phyloP scores from a whole-genome alignment of 2,113 vertebrate genomes.

The Columba janthina region DNA sequence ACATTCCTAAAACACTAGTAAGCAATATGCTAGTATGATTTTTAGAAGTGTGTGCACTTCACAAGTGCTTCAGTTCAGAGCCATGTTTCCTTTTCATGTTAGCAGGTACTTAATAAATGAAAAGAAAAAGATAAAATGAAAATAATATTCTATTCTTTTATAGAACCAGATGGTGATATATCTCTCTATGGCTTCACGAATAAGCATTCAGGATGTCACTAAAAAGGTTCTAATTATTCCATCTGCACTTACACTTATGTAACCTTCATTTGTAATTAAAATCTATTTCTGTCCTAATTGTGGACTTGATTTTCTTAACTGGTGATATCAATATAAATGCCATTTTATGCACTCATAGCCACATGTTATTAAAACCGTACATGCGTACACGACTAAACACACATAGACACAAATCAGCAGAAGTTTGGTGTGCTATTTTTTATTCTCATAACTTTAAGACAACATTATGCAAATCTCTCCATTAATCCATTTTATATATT shows the following conservation, averaged over 20 bases:
- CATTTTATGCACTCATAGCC: background rate
- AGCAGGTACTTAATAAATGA: background rate
- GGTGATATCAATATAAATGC: conserved; percentile 17
- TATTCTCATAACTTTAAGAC: background rate
- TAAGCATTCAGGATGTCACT: conserved; percentile 32
- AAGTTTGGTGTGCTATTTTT: background rate
- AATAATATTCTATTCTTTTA: background rate
- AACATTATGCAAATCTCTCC: background rate
- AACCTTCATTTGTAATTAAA: conserved; percentile 58
- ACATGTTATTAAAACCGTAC: background rate
- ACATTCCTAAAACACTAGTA: background rate
- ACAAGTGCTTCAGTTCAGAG: background rate
- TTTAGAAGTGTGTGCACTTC: background rate
- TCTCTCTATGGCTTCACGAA: conserved; percentile 11
- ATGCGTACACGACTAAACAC: background rate
- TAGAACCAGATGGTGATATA: conserved; percentile 29
- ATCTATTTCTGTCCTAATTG: conserved; percentile 44
- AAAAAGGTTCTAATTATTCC: conserved; percentile 49
- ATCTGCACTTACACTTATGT: conserved; percentile 34
- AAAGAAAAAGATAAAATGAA: background rate
- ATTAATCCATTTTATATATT: background rate
- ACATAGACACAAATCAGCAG: background rate
- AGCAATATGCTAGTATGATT: background rate
- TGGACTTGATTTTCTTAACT: conserved; percentile 35
- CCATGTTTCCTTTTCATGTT: background rate